Evolutionary conservation across 2,888 invertebrate genomes (phyloP), one percentile per base, ranked within the genome.

Genomic region (Anorthoa munda): DNA sequence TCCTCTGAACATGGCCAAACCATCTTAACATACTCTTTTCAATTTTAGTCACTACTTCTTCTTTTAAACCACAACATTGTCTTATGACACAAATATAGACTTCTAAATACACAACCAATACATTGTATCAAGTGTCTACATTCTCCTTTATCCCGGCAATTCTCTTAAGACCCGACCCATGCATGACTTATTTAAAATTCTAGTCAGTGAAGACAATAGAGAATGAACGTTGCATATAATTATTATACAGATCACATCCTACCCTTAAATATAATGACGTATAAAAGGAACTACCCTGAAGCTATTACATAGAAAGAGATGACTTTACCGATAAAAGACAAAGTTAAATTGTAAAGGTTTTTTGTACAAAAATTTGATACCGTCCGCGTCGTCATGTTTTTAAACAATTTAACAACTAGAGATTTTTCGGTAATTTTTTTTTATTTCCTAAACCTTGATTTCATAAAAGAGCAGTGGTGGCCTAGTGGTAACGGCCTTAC

Each of bases 161-260:
- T 56, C 2, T 15, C 15, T 0, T 17, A 13, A 69, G 12, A 31
- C 15, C 17, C 55, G 15, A 56, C 2, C 21, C 50, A n/a, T 66
- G 23, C 53, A 39, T 78, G 70, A 53, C 45, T 17, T 39, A 55
- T 83, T 83, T 83, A 69, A 83, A 72, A 81, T 81, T 81, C 80
- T 64, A 39, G 17, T 46, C 79, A 66, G 26, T 17, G 9, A 55
- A 66, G 68, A 66, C 72, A 83, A 68, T 83, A 78, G 39, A 70
- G 79, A 23, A 82, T 65, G 71, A 61, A 58, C 78, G 56, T 66
- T 69, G 80, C 72, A 72, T 80, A 69, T 15, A n/a, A n/a, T n/a
- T n/a, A 72, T 63, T 78, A 82, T 21, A 63, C 83, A 15, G 72
- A 79, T 55, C 83, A 81, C 83, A 83, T 83, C 1, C 21, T 15